phyloP scores from a whole-genome alignment of 2,888 invertebrate genomes.

The Drosophila prostipennis region DNA sequence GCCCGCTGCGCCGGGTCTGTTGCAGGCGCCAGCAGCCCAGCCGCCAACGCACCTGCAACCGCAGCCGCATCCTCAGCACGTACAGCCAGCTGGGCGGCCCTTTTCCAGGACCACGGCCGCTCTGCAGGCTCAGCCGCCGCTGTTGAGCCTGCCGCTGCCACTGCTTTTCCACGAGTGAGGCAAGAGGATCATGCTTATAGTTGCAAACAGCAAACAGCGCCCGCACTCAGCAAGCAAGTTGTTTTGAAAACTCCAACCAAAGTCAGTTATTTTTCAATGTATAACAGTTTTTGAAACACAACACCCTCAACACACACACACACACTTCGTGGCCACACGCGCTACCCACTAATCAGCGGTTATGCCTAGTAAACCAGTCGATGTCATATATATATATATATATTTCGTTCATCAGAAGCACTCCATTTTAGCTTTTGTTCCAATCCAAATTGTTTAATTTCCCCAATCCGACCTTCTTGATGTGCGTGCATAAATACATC shows the following conservation, averaged over 20 bases:
- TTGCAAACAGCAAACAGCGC: slow-evolving; percentile 22
- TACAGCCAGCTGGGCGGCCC: slow-evolving; percentile 76
- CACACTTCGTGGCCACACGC: slow-evolving; percentile 40
- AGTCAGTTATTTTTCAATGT: slow-evolving; percentile 70
- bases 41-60: slow-evolving; percentile 71
- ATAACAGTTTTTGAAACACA: slow-evolving; percentile 74
- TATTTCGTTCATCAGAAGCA: slow-evolving; percentile 58
- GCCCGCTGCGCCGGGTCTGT: slow-evolving; percentile 85
- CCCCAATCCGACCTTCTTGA: slow-evolving; percentile 26
- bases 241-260: slow-evolving; percentile 68
- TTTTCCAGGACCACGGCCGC: slow-evolving; percentile 26
- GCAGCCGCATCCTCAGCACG: slow-evolving; percentile 81
- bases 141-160: slow-evolving; percentile 82
- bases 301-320: slow-evolving; percentile 38
- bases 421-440: slow-evolving; percentile 40
- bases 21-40: slow-evolving; percentile 79
- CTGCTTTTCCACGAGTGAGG: slow-evolving; percentile 81
- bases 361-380: slow-evolving; percentile 51
- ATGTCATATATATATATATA: slow-evolving; percentile 30
- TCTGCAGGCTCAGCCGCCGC: slow-evolving; percentile 85
- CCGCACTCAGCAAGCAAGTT: slow-evolving; percentile 55
- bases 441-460: slow-evolving; percentile 27
- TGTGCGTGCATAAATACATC: slow-evolving; percentile 33
- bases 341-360: slow-evolving; percentile 44
- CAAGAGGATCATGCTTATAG: slow-evolving; percentile 22